Evolutionary conservation across 2,888 invertebrate species (phyloP), one percentile per base, ranked within the genome.

Genomic region (Drosophila parthenogenetica): DNA sequence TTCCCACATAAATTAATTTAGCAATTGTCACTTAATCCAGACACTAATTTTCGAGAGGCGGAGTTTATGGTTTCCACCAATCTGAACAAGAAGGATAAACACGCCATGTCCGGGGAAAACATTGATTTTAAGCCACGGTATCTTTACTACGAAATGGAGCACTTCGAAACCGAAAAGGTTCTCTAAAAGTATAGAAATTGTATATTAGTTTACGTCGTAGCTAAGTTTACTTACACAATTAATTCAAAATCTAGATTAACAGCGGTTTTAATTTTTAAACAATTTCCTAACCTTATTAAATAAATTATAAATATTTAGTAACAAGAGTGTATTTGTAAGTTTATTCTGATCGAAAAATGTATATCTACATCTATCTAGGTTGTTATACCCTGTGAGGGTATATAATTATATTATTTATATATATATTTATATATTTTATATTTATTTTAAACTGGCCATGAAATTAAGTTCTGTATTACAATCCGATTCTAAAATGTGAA

Each of bases 71-170:
- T 70, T 3, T 59, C 79, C 45, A 79, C 88, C 10, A 86, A 89
- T 50, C 65, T 90, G 8, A 89, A 89, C 53, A 90, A 90, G 43
- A 69, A 73, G 58, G 77, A 80, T 10, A 89, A 84, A 22, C 76
- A 81, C 25, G 67, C 81, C 3, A 73, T 90, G 54, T 72, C 77
- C 0, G 84, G 84, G 0, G 83, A 90, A 5, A 69, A 77, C 32
- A 42, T 72, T 0, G 77, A 85, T 16, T 91, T 89, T 8, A 82
- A 81, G n/a, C 91, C 91, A 2, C 89, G 87, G 10, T 91, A 91
- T 73, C 78, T 91, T 3, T 91, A 90, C 61, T 91, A 88, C 29
- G 84, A 90, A 63, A 77, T 88, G 50, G 67, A 78, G 0, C 66
- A 69, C 29, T 43, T 39, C 11, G 73, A 68, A 25, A 53, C 60